phyloP scores from a whole-genome alignment of 1,140 invertebrate species.

The Coelopa frigida region DNA sequence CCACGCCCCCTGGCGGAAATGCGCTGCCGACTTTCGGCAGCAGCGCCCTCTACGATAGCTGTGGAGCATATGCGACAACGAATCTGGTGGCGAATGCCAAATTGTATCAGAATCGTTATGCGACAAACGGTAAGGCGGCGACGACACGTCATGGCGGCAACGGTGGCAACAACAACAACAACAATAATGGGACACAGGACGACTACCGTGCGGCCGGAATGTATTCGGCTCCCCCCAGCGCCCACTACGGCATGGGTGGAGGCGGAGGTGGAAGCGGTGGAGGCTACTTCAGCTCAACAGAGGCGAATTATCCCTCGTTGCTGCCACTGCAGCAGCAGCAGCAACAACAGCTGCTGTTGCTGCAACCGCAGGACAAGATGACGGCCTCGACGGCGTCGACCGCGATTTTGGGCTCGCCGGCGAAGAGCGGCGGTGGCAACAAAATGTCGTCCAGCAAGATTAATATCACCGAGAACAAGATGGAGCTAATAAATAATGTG shows the following conservation, averaged over 20 bases:
- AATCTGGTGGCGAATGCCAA: slow-evolving; percentile 44
- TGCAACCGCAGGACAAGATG: slow-evolving; percentile 20
- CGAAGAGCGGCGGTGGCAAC: slow-evolving; percentile 21
- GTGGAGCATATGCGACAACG: slow-evolving; percentile 44
- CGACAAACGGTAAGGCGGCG: slow-evolving; percentile 19
- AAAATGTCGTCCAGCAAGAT: slow-evolving; percentile 22
- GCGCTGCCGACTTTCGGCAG: slow-evolving; percentile 11
- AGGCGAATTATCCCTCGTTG: slow-evolving; percentile 7
- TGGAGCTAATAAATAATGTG: slow-evolving; percentile 35
- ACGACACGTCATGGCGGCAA: slow-evolving; percentile 8
- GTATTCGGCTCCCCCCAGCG: slow-evolving; percentile 40
- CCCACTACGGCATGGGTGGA: slow-evolving; percentile 28
- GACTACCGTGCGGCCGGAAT: slow-evolving; percentile 38
- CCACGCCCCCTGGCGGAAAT: slow-evolving; percentile 13
- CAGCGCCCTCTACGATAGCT: slow-evolving; percentile 41
- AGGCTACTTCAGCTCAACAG: too few species aligned
- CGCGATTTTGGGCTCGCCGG: slow-evolving; percentile 30
- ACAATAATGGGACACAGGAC: slow-evolving; percentile 10
- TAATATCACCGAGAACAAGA: slow-evolving; percentile 43
- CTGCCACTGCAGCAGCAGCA: slow-evolving; percentile 11
- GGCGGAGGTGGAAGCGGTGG: slow-evolving; percentile 6
- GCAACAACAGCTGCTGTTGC: slow-evolving; percentile 11
- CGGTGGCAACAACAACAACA: slow-evolving; percentile 10
- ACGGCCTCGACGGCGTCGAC: slow-evolving; percentile 38
- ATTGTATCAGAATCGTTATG: slow-evolving; percentile 42